Conservation (phyloP, 2,797 vertebrate species). For the Acestrorhynchus altus region DNA sequence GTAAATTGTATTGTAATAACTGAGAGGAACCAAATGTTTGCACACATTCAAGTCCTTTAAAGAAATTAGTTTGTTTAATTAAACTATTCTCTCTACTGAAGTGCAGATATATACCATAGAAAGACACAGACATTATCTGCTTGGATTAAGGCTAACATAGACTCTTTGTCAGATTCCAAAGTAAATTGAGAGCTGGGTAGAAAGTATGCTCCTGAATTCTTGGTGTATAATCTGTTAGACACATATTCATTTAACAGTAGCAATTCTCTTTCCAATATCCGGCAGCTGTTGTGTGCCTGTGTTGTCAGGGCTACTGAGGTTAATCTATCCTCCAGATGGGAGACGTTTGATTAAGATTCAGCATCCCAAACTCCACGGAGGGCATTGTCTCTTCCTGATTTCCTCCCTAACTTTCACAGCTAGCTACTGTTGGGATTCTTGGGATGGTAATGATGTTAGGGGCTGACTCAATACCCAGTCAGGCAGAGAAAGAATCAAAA, state of each 20-base stretch:
- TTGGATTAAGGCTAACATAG: not conserved
- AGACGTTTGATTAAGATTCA: constrained; percentile 54
- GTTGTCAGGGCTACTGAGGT: constrained; percentile 50
- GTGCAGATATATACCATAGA: not conserved
- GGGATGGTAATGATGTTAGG: constrained; percentile 46
- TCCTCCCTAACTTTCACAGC: constrained; percentile 32
- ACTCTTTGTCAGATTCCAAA: too few species aligned
- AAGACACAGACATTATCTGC: not conserved
- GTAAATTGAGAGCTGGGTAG: not conserved
- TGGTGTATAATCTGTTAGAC: constrained; percentile 30
- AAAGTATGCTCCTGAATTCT: not conserved
- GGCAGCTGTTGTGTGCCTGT: constrained; percentile 47
- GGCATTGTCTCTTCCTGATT: constrained; percentile 43
- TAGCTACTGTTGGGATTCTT: constrained; percentile 31
- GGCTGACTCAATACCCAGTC: constrained; percentile 51
- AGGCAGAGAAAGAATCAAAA: constrained; percentile 53
- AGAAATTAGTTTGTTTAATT: too few species aligned
- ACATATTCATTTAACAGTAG: constrained; percentile 1
- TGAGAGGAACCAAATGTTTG: not conserved
- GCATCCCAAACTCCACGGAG: constrained; percentile 43
- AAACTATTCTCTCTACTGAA: not conserved
- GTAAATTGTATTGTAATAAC: not conserved
- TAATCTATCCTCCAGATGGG: constrained; percentile 58
- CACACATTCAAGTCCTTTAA: not conserved
- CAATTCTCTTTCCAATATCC: constrained; percentile 49